Conservation (phyloP, 2,888 invertebrate genomes). For the Nebria salina region DNA sequence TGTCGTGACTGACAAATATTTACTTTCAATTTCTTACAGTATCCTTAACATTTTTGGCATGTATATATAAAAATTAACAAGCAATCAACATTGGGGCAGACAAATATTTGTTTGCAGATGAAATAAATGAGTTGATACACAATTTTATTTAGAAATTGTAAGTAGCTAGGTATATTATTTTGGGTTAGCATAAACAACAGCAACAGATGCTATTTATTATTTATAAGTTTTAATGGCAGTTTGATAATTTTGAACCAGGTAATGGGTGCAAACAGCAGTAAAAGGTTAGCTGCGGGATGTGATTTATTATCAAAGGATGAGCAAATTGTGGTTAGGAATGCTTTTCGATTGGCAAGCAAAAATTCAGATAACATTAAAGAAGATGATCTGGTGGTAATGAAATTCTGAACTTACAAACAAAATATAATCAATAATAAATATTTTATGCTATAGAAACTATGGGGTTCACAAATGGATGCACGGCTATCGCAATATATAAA, state of each 20-base stretch:
- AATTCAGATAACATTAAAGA: conserved; percentile 73
- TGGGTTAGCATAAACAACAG: conserved; percentile 11
- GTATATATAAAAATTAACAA: conserved; percentile 25
- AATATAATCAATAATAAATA: conserved; percentile 26
- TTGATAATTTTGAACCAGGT: conserved; percentile 34
- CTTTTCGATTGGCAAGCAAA: conserved; percentile 71
- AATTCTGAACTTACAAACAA: background rate
- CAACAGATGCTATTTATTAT: conserved; percentile 22
- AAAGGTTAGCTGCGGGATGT: conserved; percentile 73
- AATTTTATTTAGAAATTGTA: conserved; percentile 27
- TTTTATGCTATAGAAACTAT: conserved; percentile 67
- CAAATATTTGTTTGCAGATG: conserved; percentile 30
- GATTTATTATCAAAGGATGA: conserved; percentile 72
- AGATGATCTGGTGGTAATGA: conserved; percentile 73
- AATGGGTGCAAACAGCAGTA: conserved; percentile 69
- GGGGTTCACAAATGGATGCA: conserved; percentile 76
- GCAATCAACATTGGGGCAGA: conserved; percentile 10
- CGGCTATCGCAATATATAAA: conserved; percentile 73
- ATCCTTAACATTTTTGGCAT: conserved; percentile 40
- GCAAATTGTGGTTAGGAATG: conserved; percentile 70
- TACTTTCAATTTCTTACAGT: conserved; percentile 33
- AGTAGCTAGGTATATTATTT: conserved; percentile 16
- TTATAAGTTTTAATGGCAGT: conserved; percentile 31
- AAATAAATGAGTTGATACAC: conserved; percentile 12
- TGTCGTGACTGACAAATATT: conserved; percentile 43